Base-by-base conservation (phyloP, 2,113 vertebrate species). In the Brienomyrus longianalis region DNA sequence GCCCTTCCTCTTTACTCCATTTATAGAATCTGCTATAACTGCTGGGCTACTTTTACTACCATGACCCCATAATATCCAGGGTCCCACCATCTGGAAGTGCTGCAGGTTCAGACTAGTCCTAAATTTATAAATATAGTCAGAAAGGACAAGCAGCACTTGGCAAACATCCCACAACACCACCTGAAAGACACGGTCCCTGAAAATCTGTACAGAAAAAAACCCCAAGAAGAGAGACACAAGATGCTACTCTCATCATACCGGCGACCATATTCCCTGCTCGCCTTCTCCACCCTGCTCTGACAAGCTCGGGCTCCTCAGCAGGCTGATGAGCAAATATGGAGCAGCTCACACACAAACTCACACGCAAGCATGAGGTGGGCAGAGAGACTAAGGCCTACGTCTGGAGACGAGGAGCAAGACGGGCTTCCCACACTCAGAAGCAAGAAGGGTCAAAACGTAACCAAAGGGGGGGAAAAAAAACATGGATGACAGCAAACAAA, bases 361-460 rank as follows among this genome's bases (percentile, higher is more conserved):
- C 88, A 89, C 74, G 51, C 77, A 54, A 56, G 39, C 88, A 83
- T 62, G 87, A 83, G 35, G 89, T 80, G 54, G 52, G 88, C 88
- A 84, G 74, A 83, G 62, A 80, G 35, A 84, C 51, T 21, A 48
- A 80, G 80, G 23, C 51, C 80, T 59, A 85, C 52, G 21, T 43
- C 89, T 89, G 52, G 35, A 83, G 15, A 83, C 39, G n/a, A 84
- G 80, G 39, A 56, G 51, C 31, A 56, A 59, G 89, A 59, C 39
- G 39, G 52, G 89, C 39, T 89, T 89, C 80, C 80, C 80, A 80
- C 89, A 62, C 80, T 89, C 89, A 85, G 89, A 89, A 62, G 52
- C 39, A 89, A 56, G 80, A 80, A 62, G 52, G 89, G 23, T 47
- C 39, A 89, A 89, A 85, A 83, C 50, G 54, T 47, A 89, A 50